Base-by-base conservation (phyloP, 2,113 vertebrate species). In the Barbus barbus region DNA sequence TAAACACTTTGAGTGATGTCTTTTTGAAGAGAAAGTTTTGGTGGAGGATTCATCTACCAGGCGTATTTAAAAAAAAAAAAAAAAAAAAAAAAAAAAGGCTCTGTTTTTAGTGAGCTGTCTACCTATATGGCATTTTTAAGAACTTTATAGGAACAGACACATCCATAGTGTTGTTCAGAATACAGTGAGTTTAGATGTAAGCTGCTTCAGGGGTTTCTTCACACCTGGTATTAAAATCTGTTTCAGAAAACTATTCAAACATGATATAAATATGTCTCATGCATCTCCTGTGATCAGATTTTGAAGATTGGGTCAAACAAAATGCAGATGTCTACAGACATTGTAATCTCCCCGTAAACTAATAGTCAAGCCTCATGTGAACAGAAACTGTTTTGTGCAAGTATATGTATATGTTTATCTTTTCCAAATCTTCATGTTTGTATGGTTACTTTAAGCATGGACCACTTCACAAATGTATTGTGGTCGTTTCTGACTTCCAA, bases 1-100 rank as follows among this genome's bases (percentile, higher is more conserved):
- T 76, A 87, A 84, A 58, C 28, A 79, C 73, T 84, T 86, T 75
- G 60, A 86, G 65, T 85, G 83, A 73, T 80, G 20, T 61, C 65
- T 76, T 13, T 38, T 26, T 69, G 69, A 65, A 60, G 87, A 78
- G 56, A 11, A 79, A 72, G 24, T 67, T 60, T 71, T 51, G 72
- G 60, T 58, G 36, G 16, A 69, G 33, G 81, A 78, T 86, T 79
- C 71, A 84, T 83, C 44, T 86, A 38, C 78, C 76, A 80, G 82
- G 63, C 76, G 12, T 61, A 48, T 48, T 16, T 46, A 46, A 46
- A 48, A 48, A 46, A 41, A 41, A 1, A 9, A 9, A 41, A 41
- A 9, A 0, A 9, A 41, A 41, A 46, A 44, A 44, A 44, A 46
- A 79, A 3, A 4, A 89, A 12, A 48, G 51, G 13, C 13, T 74